These are phyloP conservation scores for Chrysaora quinquecirrha DNA, from an alignment of 30 jellyfish, hydroid and myxozoan genomes.

Conservation along the genomic window DNA sequence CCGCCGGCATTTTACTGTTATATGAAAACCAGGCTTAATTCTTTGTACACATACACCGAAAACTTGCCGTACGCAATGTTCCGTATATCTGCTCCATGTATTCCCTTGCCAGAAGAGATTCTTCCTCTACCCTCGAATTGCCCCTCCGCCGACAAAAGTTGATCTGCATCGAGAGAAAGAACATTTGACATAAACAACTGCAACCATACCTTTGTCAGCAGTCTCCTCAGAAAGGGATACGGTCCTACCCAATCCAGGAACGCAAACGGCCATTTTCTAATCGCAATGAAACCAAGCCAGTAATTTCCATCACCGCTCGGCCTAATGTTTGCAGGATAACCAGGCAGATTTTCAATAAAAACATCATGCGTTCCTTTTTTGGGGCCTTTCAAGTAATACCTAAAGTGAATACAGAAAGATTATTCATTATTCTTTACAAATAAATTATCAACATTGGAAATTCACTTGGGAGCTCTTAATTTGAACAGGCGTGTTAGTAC, in stretches of 20 bases:
- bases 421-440: no score
- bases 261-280: conserved; percentile 89
- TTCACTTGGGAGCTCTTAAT: no score
- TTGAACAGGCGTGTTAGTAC: no score
- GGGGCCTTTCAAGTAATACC: conserved; percentile 80
- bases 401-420: no score
- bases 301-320: conserved; percentile 74
- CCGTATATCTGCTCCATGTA: neutral
- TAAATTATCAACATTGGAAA: no score
- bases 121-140: neutral
- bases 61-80: no score
- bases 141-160: neutral
- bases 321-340: conserved; percentile 88
- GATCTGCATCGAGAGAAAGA: neutral
- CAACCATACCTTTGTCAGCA: conserved; percentile 85
- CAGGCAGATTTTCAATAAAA: conserved; percentile 89
- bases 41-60: no score
- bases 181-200: neutral
- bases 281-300: conserved; percentile 87
- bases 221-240: conserved; percentile 65
- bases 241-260: conserved; percentile 85
- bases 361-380: conserved; percentile 64
- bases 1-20: no score
- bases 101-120: neutral
- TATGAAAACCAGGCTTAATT: no score